Conservation (phyloP, 2,797 vertebrate species). For the Tapera naevia region DNA sequence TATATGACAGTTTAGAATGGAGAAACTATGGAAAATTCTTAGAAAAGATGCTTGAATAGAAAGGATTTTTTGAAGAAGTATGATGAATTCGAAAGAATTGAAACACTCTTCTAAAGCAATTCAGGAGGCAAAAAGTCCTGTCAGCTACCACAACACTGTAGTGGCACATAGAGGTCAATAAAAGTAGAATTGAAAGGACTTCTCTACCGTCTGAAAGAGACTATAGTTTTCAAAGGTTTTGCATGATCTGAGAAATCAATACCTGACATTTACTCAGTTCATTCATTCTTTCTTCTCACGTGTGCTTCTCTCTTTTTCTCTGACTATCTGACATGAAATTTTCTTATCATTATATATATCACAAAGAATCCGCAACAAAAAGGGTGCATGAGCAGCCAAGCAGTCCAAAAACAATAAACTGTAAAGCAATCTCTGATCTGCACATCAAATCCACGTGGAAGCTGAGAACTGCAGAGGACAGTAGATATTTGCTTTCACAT, state of each 20-base stretch:
- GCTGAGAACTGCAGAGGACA: not conserved
- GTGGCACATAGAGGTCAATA: not conserved
- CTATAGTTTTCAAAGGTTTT: not conserved
- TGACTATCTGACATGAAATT: not conserved
- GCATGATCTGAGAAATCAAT: not conserved
- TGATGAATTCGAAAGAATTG: not conserved
- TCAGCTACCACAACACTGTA: not conserved
- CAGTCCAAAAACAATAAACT: not conserved
- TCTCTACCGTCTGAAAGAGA: not conserved
- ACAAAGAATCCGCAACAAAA: not conserved
- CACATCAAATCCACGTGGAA: not conserved
- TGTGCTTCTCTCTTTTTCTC: not conserved
- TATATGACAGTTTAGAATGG: not conserved
- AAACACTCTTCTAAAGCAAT: not conserved
- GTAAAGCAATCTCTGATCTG: not conserved
- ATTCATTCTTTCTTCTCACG: not conserved
- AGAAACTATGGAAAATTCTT: not conserved
- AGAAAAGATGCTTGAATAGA: not conserved
- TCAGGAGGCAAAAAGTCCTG: not conserved
- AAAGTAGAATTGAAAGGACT: not conserved
- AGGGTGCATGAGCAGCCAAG: not conserved
- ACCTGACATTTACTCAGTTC: not conserved
- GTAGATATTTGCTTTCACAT: not conserved
- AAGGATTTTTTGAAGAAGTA: not conserved
- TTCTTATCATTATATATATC: not conserved